phyloP scores from a whole-genome alignment of 2,888 invertebrate species.

The Spodoptera littoralis region DNA sequence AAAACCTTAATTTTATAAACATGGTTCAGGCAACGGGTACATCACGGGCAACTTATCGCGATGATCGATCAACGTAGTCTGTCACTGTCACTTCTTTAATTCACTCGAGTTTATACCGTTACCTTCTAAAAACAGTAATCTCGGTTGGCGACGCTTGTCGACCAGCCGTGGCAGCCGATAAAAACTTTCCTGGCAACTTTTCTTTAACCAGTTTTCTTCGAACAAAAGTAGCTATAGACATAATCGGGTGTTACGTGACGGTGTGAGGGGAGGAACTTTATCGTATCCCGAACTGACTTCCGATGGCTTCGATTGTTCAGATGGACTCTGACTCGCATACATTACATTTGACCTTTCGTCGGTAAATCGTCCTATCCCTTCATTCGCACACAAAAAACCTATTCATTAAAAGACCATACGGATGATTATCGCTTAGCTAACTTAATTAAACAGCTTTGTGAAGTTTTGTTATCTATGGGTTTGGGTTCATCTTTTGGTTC shows the following conservation, averaged over 20 bases:
- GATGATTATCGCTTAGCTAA: conserved; percentile 25
- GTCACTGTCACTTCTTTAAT: conserved; percentile 52
- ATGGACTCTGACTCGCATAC: conserved; percentile 69
- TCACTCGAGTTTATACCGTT: conserved; percentile 51
- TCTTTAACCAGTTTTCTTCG: conserved; percentile 56
- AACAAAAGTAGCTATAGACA: conserved; percentile 39
- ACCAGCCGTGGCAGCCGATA: conserved; percentile 38
- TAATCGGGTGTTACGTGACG: conserved; percentile 51
- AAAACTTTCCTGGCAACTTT: conserved; percentile 51
- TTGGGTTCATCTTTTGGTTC: conserved; percentile 19
- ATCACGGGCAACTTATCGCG: conserved; percentile 35
- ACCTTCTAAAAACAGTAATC: conserved; percentile 57
- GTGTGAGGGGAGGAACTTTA: conserved; percentile 65
- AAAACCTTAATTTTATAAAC: conserved; percentile 28
- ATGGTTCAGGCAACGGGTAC: conserved; percentile 32
- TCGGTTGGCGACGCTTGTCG: conserved; percentile 36
- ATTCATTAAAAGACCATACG: conserved; percentile 38
- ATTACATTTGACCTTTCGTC: conserved; percentile 65
- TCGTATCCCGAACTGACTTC: conserved; percentile 66
- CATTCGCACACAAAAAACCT: conserved; percentile 36
- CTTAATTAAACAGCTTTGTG: conserved; percentile 49
- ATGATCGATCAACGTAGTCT: conserved; percentile 51
- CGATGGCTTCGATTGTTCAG: conserved; percentile 70
- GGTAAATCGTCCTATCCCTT: conserved; percentile 49
- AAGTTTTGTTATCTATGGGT: conserved; percentile 30